Evolutionary conservation across 2,888 invertebrate species (phyloP), one percentile per base, ranked within the genome.

Genomic region (Platycnemis pennipes): DNA sequence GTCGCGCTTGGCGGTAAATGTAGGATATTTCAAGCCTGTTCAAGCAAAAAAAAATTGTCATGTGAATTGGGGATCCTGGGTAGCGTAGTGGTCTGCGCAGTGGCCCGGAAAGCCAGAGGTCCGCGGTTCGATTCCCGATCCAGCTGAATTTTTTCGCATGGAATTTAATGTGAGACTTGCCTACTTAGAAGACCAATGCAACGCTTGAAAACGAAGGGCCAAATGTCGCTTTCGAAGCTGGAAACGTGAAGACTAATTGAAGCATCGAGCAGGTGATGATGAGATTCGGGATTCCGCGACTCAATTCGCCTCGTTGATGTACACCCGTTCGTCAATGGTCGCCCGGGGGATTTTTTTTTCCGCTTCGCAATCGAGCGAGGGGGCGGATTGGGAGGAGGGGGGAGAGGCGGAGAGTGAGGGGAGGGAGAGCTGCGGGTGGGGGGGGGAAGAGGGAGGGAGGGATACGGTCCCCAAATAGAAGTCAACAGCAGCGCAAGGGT

Each of bases 381-480:
- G 46, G 87, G 46, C 11, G 26, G 44, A 44, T 37, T 0, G 77
- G 77, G 37, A 44, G 26, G 26, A 26, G 26, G 44, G n/a, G 91
- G 19, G 87, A 45, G 45, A 22, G 13, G 63, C 63, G 69, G 63
- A 26, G 63, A 45, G 44, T 5, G 31, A 31, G 31, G 11, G 31
- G 45, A 87, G 87, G 87, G 44, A 63, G 91, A 19, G 63, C n/a
- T 5, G 88, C 3, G 56, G 26, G n/a, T 46, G 88, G 88, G 44
- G 89, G 8, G 89, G 42, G 42, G 91, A 31, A 31, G 31, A 11
- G 4, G 37, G 37, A 53, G 2, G n/a, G 42, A 22, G 42, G 31
- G 63, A 63, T 56, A 42, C 63, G 63, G 91, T 91, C 91, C 69
- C 91, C 91, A 91, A 91, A 91, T 91, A 91, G 91, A 91, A 91